Evolutionary conservation across 2,113 vertebrate species (phyloP), one percentile per base, ranked within the genome.

Genomic region (Gallinago undulata): DNA sequence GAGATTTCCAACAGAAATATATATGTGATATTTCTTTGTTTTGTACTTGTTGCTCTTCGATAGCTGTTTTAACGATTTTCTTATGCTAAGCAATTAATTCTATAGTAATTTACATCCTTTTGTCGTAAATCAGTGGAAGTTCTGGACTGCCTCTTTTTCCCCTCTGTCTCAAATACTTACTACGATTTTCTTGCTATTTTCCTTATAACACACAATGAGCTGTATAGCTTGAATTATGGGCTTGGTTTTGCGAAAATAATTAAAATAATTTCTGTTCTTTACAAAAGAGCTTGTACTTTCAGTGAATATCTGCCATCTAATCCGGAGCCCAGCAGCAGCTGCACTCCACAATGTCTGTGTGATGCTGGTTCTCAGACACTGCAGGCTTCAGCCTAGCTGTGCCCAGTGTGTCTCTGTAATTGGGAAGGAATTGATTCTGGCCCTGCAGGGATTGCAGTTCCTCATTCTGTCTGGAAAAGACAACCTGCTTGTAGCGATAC

Each of bases 51-150:
- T 86, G 64, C 41, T 70, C 64, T 96, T 94, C 5, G 25, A 63
- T 82, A 83, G 39, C 53, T 75, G 56, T n/a, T 93, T 88, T 92
- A 93, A 96, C 76, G 62, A 88, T 59, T 67, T 43, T 84, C 57
- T 35, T 67, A 59, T 57, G 51, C 55, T 89, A 93, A 90, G 62
- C 57, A 47, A 41, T 93, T 95, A 76, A 76, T 94, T 92, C 75
- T 83, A 9, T 76, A 81, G 64, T 63, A 87, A 80, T 81, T 87
- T 75, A 50, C 47, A 84, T 51, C 31, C 19, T 82, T 84, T 31
- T 76, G 51, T 91, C 55, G 50, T 89, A 84, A 92, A 88, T 86
- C 59, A 75, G 77, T 18, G 10, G 11, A 88, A 59, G 47, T 45
- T 78, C 45, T 84, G 7, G 74, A 41, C 13, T 69, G 35, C 39